phyloP scores from a whole-genome alignment of 2,797 vertebrate genomes.

The Podarcis lilfordi region DNA sequence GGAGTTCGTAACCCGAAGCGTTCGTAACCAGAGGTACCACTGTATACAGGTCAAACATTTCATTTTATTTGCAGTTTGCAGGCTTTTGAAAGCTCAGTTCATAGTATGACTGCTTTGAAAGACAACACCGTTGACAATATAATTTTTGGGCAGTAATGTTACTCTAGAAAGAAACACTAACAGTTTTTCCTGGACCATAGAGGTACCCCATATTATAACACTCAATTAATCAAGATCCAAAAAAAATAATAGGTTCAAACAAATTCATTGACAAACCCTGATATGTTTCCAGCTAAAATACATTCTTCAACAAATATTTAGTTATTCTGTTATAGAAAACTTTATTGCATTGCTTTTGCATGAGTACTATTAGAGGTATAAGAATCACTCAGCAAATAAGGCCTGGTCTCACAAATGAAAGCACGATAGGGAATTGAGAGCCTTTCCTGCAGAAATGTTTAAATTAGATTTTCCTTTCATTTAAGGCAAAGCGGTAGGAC shows the following conservation, averaged over 20 bases:
- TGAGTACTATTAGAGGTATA: not conserved
- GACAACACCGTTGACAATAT: not conserved
- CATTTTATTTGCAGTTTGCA: conserved; percentile 6
- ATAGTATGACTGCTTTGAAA: not conserved
- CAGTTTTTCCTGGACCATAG: not conserved
- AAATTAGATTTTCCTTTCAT: not conserved
- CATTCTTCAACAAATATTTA: not conserved
- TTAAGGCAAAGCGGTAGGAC: not conserved
- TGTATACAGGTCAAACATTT: not conserved
- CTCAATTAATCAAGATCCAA: not conserved
- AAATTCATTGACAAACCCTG: not conserved
- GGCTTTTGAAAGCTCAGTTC: not conserved
- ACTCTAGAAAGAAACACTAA: not conserved
- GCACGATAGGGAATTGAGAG: not conserved
- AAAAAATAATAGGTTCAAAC: not conserved
- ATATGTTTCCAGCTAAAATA: not conserved
- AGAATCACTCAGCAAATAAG: not conserved
- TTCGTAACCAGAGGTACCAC: too few relatives aligned
- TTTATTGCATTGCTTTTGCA: not conserved
- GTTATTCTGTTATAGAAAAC: not conserved
- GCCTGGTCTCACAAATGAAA: not conserved
- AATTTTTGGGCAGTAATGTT: not conserved
- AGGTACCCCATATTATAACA: not conserved
- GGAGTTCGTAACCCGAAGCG: too few relatives aligned
- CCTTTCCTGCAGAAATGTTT: not conserved